These are phyloP conservation scores for Ctenodactylus gundi DNA, from an alignment of 2,113 vertebrate genomes.

Conservation along the genomic window DNA sequence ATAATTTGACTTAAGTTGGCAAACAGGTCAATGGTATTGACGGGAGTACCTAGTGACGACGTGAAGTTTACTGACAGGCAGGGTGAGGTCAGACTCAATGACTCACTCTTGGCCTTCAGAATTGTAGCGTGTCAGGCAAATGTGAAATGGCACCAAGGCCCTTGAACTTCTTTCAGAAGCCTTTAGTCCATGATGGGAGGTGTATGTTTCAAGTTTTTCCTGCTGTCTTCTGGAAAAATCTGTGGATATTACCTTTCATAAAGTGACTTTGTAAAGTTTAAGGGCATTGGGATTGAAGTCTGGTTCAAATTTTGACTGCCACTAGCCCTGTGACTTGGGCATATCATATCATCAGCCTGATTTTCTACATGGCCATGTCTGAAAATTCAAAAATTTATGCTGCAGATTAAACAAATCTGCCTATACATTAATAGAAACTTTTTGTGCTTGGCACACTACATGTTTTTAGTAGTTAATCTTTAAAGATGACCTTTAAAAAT, in stretches of 20 bases:
- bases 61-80: not conserved
- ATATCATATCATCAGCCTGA: fast-evolving
- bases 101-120: not conserved
- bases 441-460: not conserved
- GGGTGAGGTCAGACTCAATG: not conserved
- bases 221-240: not conserved
- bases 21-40: not conserved
- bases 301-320: not conserved
- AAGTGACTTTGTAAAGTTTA: not conserved
- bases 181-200: too few species aligned
- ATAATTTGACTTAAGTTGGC: not conserved
- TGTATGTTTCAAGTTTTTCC: not conserved
- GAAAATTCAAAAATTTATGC: not conserved
- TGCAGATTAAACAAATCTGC: not conserved
- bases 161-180: not conserved
- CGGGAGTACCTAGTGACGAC: not conserved
- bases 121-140: too few species aligned
- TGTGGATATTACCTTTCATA: not conserved
- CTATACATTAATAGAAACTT: not conserved
- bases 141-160: fast-evolving
- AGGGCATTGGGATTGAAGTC: too few species aligned
- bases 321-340: not conserved
- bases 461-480: not conserved
- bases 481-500: not conserved
- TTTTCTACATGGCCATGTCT: not conserved